Base-by-base conservation (phyloP, 2,113 vertebrate species). In the Spea multiplicata region DNA sequence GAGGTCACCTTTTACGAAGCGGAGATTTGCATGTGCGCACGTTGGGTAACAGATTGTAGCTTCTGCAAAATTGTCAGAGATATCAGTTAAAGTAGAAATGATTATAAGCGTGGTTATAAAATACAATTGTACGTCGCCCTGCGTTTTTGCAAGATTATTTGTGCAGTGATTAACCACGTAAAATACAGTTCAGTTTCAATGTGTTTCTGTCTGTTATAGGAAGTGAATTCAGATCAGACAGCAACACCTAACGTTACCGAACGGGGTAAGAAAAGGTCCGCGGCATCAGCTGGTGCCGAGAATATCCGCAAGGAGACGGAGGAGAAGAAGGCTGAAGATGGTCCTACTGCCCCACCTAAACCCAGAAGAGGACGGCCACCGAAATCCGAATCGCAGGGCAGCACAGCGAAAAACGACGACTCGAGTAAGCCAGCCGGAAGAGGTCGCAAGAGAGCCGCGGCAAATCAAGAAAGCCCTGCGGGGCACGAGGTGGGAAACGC, bases 371-470 rank as follows among this genome's bases (percentile, higher is more conserved):
- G 94, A 71, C 92, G 94, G 76, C 92, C 93, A 75, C 89, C 93
- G 78, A 96, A 95, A 86, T 92, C 91, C 44, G 90, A 92, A 83
- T 88, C 93, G 88, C 91, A 92, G 85, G 88, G 91, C 76, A 93
- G 87, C 74, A 81, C 89, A 84, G 87, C 90, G 84, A 93, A 92
- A 87, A 92, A 85, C 3, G 88, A 92, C 52, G 96, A 98, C 71
- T 86, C 87, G 76, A 91, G 83, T 4, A 96, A 93, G 45, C 87
- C 91, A 0, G 89, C 92, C 10, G 91, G 93, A 74, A 92, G 95
- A 83, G 96, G 97, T 80, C 94, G 95, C 83, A 99, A 99, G 87
- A 94, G 97, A 84, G 91, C 90, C 7, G 88, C 92, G 0, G 88
- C 82, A 13, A 85, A 85, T 74, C 93, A 94, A 53, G 97, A 97